Evolutionary conservation across 2,888 invertebrate species (phyloP), one percentile per base, ranked within the genome.

Genomic region (Dioctria rufipes): DNA sequence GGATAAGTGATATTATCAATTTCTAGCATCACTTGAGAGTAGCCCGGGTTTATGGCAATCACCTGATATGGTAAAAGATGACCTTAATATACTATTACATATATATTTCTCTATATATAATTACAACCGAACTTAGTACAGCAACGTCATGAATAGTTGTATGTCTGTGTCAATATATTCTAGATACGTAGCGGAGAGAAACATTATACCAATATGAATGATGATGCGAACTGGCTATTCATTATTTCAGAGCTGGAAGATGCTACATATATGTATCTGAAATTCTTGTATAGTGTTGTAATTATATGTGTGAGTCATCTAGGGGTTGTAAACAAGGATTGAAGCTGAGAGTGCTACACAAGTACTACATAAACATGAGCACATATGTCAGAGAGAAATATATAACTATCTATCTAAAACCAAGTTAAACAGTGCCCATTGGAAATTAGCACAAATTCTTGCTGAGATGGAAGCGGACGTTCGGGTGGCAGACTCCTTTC

Each of bases 151-250:
- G 25, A 25, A 25, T 25, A 25, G 25, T 25, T 25, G 1, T 8
- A 11, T 11, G 54, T 54, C 11, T 54, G n/a, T n/a, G 8, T 25
- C 25, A 54, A n/a, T n/a, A n/a, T 54, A 54, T 1, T 54, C 54
- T 11, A 3, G 11, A n/a, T 11, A 54, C 54, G 2, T 4, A 54
- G 11, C n/a, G 54, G 54, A 54, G 46, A 58, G 51, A 13, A 54
- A 40, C 13, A 54, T 71, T 71, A 71, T 49, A 39, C 46, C 54
- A 71, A 73, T 73, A 60, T 58, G 43, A 71, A 73, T 73, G 73
- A 73, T 73, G 73, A 73, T 58, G 58, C 42, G 73, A 73, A 73
- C 73, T 8, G 51, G n/a, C 73, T 42, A 42, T 58, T 73, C 73
- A 73, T 73, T 73, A 73, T 58, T 73, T 60, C 43, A 42, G 42